Percentiles rank a stretch among this genome's conserved stretches.
Conservation (phyloP, 2,888 invertebrate genomes). For the Odontocolon sp. region DNA sequence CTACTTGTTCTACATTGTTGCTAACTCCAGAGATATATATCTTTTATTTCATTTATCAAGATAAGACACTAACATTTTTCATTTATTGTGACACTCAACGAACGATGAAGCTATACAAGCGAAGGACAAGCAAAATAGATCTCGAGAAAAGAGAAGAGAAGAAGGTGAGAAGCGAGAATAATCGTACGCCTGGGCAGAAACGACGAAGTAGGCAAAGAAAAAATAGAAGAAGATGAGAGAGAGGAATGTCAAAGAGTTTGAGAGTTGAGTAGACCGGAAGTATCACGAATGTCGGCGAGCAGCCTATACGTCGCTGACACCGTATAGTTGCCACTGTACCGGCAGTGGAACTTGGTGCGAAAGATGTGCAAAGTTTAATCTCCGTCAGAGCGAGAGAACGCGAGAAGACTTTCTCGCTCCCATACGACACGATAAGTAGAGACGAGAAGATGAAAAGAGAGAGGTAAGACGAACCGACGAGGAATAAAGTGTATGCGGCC, state of each 20-base stretch:
- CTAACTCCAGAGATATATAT: too few species aligned
- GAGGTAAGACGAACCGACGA: not conserved
- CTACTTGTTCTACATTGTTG: too few species aligned
- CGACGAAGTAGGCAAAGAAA: slow-evolving; percentile 22
- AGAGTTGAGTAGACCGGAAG: slow-evolving; percentile 44
- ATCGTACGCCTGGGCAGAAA: slow-evolving; percentile 24
- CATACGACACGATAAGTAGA: not conserved
- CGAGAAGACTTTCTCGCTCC: slow-evolving; percentile 35
- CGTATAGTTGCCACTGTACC: slow-evolving; percentile 2
- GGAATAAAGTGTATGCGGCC: slow-evolving; percentile 17
- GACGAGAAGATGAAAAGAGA: not conserved
- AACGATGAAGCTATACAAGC: too few species aligned
- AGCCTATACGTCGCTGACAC: slow-evolving; percentile 32
- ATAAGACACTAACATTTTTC: too few species aligned
- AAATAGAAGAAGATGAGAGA: slow-evolving; percentile 5
- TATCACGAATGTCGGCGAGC: slow-evolving; percentile 46
- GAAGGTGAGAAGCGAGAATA: slow-evolving; percentile 1
- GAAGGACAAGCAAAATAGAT: not conserved
- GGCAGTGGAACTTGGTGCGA: slow-evolving; percentile 28
- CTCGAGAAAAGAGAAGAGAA: not conserved
- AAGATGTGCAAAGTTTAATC: slow-evolving; percentile 55
- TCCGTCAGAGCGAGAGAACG: slow-evolving; percentile 15
- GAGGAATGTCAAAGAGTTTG: slow-evolving; percentile 46
- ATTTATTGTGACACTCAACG: too few species aligned
- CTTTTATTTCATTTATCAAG: too few species aligned